Evolutionary conservation across 2,888 invertebrate species (phyloP).

Genomic region (Patella depressa): DNA sequence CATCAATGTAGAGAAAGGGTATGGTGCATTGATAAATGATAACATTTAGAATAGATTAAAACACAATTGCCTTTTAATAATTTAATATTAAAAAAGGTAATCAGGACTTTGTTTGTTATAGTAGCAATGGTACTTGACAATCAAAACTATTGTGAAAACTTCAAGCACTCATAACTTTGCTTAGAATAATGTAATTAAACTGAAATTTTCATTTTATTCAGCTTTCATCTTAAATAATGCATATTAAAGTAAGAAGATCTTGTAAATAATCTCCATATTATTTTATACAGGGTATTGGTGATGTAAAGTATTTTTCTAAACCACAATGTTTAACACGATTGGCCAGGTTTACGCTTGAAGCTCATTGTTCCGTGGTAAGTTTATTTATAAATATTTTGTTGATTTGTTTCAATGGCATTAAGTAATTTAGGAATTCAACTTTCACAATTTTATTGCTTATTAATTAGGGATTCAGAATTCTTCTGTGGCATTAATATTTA

Average conservation of each 20-base stretch:
- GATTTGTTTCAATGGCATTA: too few relatives aligned
- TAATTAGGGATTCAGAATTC: too few relatives aligned
- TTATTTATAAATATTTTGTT: too few relatives aligned
- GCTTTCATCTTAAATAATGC: not conserved
- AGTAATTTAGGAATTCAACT: too few relatives aligned
- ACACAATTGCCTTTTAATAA: not conserved
- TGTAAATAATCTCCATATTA: not conserved
- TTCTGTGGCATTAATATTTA: too few relatives aligned
- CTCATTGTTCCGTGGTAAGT: conserved; percentile 80
- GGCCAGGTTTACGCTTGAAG: conserved; percentile 81
- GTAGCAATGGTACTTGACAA: too few relatives aligned
- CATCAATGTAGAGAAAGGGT: too few relatives aligned
- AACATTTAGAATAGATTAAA: not conserved
- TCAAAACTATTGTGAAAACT: too few relatives aligned
- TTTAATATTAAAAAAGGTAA: too few relatives aligned
- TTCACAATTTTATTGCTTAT: too few relatives aligned
- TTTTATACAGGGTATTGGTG: conserved; percentile 69
- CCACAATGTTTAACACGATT: conserved; percentile 80
- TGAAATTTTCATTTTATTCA: not conserved
- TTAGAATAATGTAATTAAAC: not conserved
- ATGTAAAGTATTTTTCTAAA: conserved; percentile 73
- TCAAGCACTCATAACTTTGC: not conserved
- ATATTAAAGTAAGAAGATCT: not conserved
- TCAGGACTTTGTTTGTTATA: too few relatives aligned
- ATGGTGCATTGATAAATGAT: too few relatives aligned